Percentiles rank a stretch among this genome's conserved stretches.
Evolutionary conservation across 92 coral and sea anemone genomes (phyloP).

Genomic region (Phenganax stokvisi): DNA sequence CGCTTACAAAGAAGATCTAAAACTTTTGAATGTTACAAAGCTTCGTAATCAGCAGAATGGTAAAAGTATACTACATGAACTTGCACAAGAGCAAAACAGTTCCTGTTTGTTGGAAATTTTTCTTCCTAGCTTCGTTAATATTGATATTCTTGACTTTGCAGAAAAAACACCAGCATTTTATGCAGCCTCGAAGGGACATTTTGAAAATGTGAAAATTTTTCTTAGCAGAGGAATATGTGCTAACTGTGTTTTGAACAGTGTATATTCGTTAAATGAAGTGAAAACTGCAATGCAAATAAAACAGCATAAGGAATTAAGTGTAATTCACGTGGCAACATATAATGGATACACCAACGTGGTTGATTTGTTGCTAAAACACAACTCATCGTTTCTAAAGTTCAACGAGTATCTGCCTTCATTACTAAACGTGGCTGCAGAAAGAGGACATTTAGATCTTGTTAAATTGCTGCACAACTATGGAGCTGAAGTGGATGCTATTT

Average conservation of each 20-base stretch:
- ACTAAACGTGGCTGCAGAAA: conserved; percentile 57
- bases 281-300: conserved; percentile 43
- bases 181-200: conserved; percentile 52
- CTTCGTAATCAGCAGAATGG: conserved; percentile 28
- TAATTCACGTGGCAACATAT: conserved; percentile 59
- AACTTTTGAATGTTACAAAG: conserved; percentile 39
- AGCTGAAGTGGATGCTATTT: conserved; percentile 40
- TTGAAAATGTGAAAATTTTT: conserved; percentile 46
- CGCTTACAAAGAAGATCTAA: conserved; percentile 5
- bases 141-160: conserved; percentile 49
- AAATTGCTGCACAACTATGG: conserved; percentile 43
- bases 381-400: conserved; percentile 21
- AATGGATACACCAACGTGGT: conserved; percentile 51
- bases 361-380: conserved; percentile 33
- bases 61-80: conserved; percentile 54
- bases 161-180: conserved; percentile 61
- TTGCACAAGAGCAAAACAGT: conserved; percentile 47
- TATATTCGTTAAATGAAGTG: neutral
- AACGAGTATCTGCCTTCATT: conserved; percentile 45
- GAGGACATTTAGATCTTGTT: conserved; percentile 50
- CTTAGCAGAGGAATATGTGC: conserved; percentile 37
- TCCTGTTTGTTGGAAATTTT: conserved; percentile 38
- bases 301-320: conserved; percentile 54
- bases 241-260: conserved; percentile 29
- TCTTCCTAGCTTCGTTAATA: conserved; percentile 27